phyloP scores from a whole-genome alignment of 2,888 invertebrate species.

The Trilocha varians region DNA sequence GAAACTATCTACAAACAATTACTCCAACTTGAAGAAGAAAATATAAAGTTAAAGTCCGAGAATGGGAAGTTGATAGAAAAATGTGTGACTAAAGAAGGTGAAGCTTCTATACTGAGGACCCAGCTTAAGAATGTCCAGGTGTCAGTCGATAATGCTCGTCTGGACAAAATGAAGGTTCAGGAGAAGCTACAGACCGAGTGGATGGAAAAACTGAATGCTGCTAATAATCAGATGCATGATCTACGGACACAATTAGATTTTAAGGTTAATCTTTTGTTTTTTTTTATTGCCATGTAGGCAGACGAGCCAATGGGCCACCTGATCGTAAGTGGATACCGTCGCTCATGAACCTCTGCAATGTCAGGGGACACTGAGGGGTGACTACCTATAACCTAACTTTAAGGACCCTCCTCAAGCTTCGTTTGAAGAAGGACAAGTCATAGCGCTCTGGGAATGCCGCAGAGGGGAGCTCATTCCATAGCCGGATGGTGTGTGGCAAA shows the following conservation, averaged over 20 bases:
- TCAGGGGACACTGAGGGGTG: too few relatives aligned
- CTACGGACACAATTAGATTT: slow-evolving; percentile 71
- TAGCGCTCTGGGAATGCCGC: too few relatives aligned
- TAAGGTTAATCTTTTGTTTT: slow-evolving; percentile 68
- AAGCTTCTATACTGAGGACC: slow-evolving; percentile 68
- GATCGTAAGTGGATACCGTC: too few relatives aligned
- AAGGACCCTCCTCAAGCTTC: too few relatives aligned
- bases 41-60: slow-evolving; percentile 53
- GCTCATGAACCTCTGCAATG: too few relatives aligned
- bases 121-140: slow-evolving; percentile 64
- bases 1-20: slow-evolving; percentile 46
- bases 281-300: too few relatives aligned
- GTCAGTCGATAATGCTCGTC: slow-evolving; percentile 51
- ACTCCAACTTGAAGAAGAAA: slow-evolving; percentile 51
- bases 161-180: slow-evolving; percentile 55
- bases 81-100: slow-evolving; percentile 71
- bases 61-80: slow-evolving; percentile 60
- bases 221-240: slow-evolving; percentile 53
- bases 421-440: too few relatives aligned
- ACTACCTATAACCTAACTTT: too few relatives aligned
- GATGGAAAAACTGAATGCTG: slow-evolving; percentile 54
- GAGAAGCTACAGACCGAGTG: slow-evolving; percentile 66
- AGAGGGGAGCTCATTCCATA: too few relatives aligned
- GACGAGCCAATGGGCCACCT: too few relatives aligned
- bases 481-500: too few relatives aligned